Percentiles rank a stretch among this genome's conserved stretches.
Evolutionary conservation across 2,888 invertebrate species (phyloP).

Genomic region (Ctena decussata): DNA sequence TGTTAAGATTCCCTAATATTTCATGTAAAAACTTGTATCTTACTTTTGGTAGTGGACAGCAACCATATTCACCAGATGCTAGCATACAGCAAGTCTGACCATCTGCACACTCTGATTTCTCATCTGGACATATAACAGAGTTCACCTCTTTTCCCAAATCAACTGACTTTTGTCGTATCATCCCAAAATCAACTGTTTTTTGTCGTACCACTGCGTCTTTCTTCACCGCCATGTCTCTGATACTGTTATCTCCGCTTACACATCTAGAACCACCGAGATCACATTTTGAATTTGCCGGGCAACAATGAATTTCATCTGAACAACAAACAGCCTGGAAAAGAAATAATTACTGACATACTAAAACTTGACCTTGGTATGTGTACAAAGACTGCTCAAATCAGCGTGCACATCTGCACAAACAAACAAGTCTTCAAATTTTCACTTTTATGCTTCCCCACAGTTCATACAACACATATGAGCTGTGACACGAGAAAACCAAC

Average conservation of each 20-base stretch:
- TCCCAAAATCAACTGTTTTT: background rate
- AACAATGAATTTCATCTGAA: slow-evolving; percentile 79
- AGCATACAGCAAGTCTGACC: slow-evolving; percentile 81
- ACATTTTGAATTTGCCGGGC: slow-evolving; percentile 72
- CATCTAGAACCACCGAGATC: slow-evolving; percentile 69
- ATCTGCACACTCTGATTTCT: slow-evolving; percentile 57
- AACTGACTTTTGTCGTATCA: background rate
- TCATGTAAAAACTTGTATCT: no score
- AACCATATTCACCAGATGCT: slow-evolving; percentile 70
- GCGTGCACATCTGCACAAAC: no score
- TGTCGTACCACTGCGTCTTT: background rate
- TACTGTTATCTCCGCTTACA: slow-evolving; percentile 34
- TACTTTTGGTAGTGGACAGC: slow-evolving; percentile 78
- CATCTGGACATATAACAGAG: slow-evolving; percentile 47
- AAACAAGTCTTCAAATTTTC: no score
- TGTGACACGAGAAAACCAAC: no score
- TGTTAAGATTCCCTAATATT: no score
- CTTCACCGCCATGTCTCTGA: slow-evolving; percentile 3
- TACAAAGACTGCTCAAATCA: no score
- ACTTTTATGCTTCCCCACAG: no score
- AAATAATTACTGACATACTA: no score
- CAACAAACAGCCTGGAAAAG: slow-evolving; percentile 78
- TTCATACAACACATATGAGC: no score
- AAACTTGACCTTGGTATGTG: no score
- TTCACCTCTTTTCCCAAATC: background rate